Evolutionary conservation across 1,140 invertebrate genomes (phyloP), one percentile per base, ranked within the genome.

Genomic region (Drosophila willistoni): DNA sequence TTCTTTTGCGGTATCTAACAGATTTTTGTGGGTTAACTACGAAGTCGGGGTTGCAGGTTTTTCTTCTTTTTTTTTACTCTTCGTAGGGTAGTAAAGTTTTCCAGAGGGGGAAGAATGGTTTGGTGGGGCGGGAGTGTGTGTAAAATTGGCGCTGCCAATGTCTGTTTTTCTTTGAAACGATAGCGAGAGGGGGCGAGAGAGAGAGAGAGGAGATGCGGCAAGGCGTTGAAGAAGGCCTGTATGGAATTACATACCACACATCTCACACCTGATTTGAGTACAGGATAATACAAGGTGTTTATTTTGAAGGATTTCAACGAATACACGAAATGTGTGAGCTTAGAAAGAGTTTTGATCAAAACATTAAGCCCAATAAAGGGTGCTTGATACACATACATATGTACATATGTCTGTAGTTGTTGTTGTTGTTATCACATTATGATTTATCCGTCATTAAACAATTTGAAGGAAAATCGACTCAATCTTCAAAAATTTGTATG

Each of bases 1-100:
- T 84, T 81, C 72, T 44, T 71, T 83, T 89, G 83, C 72, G 83
- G 83, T 87, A 73, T 83, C 84, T 87, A 83, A 89, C 84, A 87
- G 83, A 87, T 87, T 87, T 87, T 87, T 87, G 84, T 87, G 84
- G 79, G 84, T 73, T 77, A 83, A 64, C 64, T 55, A 64, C 29
- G 56, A 68, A 67, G 36, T 42, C 41, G 54, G 19, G 29, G 51
- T 42, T 59, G 44, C 14, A n/a, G 29, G 47, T 44, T 59, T 64
- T 41, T 25, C 22, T 25, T 14, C 7, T 47, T 47, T 14, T 14
- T 47, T 47, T 47, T 9, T 7, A 34, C 3, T 25, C 5, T 29
- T 1, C 29, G 9, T 9, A 10, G 34, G 34, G 34, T 36, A 9
- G 36, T 4, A 13, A 39, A 39, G 36, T 39, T 39, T 39, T 39